These are phyloP conservation scores for Mastomys natalensis DNA, from an alignment of 2,113 vertebrate species.

Conservation along the genomic window DNA sequence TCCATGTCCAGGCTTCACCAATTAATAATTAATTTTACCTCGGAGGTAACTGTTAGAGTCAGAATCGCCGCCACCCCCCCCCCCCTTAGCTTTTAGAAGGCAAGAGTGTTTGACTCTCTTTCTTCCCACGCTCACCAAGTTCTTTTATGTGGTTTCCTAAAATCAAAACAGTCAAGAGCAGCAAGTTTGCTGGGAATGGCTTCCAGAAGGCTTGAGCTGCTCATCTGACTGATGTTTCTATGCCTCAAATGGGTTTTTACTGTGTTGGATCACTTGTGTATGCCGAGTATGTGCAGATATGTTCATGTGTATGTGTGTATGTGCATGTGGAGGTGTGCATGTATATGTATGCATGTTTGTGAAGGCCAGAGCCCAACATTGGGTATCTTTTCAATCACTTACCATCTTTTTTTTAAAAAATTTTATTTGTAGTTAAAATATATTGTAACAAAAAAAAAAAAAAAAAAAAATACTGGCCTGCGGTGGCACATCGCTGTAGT, in stretches of 20 bases:
- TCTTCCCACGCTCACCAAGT: constrained; percentile 75
- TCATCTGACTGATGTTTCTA: neutral
- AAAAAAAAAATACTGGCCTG: too few species aligned
- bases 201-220: neutral
- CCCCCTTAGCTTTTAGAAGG: constrained; percentile 85
- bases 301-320: neutral
- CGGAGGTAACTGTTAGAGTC: constrained; percentile 91
- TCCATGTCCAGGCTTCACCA: constrained; percentile 90
- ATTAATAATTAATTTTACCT: constrained; percentile 97
- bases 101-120: constrained; percentile 83
- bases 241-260: neutral
- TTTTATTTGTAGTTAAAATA: neutral
- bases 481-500: too few species aligned
- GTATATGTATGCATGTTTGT: neutral
- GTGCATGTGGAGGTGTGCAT: neutral
- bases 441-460: too few species aligned
- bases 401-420: neutral
- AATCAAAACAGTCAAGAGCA: constrained; percentile 39
- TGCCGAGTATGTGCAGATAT: neutral
- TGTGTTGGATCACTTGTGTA: neutral
- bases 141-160: constrained; percentile 76
- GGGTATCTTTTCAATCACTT: neutral
- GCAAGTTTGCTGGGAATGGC: neutral
- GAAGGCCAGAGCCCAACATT: neutral
- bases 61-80: constrained; percentile 80